These are phyloP conservation scores for Eulemur mongoz DNA, from an alignment of 2,797 vertebrate genomes.

Conservation along the genomic window DNA sequence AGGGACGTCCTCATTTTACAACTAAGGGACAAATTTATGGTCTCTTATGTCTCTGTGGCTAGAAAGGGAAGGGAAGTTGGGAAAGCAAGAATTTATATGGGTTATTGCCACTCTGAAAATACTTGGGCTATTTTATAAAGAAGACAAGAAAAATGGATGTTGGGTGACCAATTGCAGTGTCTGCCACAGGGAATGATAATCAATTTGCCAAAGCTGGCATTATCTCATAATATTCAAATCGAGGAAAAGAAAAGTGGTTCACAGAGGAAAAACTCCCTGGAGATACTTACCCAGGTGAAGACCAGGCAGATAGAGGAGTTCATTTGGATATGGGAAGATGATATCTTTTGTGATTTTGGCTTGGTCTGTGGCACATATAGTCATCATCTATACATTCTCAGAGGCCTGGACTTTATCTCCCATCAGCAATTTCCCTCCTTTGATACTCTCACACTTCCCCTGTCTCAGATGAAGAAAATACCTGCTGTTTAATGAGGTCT, in stretches of 20 bases:
- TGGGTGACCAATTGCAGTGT: not conserved
- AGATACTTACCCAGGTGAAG: not conserved
- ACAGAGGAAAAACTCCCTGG: not conserved
- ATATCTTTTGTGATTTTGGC: not conserved
- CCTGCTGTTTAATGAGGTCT: not conserved
- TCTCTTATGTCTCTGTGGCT: not conserved
- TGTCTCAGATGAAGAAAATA: not conserved
- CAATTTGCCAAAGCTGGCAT: not conserved
- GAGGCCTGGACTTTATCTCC: not conserved
- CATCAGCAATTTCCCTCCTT: not conserved
- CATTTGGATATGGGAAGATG: not conserved
- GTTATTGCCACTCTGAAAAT: not conserved
- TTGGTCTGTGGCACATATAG: not conserved
- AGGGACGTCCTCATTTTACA: not conserved
- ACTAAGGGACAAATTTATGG: not conserved
- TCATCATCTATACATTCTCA: not conserved
- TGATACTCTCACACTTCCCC: not conserved
- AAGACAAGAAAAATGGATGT: constrained; percentile 25
- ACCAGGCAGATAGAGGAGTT: not conserved
- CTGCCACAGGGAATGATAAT: not conserved
- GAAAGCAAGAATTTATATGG: not conserved
- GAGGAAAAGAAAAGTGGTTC: not conserved
- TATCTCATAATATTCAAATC: not conserved
- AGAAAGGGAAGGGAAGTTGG: not conserved
- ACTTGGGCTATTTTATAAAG: not conserved